Base-by-base conservation (phyloP, 2,888 invertebrate species). In the Amphimallon solstitiale region DNA sequence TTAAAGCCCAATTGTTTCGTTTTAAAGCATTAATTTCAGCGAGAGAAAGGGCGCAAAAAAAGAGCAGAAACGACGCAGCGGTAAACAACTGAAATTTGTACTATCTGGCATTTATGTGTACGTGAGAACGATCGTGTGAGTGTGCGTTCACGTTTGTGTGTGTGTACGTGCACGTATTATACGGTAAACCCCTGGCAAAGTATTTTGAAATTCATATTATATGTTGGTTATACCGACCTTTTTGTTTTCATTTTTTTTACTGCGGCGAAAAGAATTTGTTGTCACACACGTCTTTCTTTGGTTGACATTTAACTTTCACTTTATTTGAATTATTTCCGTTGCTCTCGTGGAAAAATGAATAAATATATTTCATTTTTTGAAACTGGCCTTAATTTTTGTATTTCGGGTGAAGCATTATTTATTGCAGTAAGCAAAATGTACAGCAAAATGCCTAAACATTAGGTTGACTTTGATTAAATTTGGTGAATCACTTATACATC, bases 1-100 rank as follows among this genome's bases (percentile, higher is more conserved):
- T 65, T 62, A 65, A 70, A 68, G 68, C 64, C 68, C 70, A 71
- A 71, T 71, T 71, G 71, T 71, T 70, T 70, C 66, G 66, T 69
- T 70, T 69, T 67, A 66, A 56, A 67, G 62, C 70, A 71, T 71
- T 71, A 68, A 70, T 70, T 70, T 61, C 61, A 17, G 40, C 43
- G 19, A 19, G 40, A 60, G 65, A 62, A 40, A 67, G 54, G 48
- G 54, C 51, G 48, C 54, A 17, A 40, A 35, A 45, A 46, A 56
- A 56, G 15, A 43, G 15, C 15, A 59, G 56, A 21, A 29, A 29
- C 23, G 15, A 7, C 17, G 23, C 43, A 15, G 56, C 56, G 56
- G 43, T 59, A 59, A 59, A 59, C 56, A 59, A 59, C 43, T 59
- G 56, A 59, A 59, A 59, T 59, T 59, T 59, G 56, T 59, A 43